A percentile compares a stretch with the other conserved stretches of the same genome.
Evolutionary conservation across 2,797 vertebrate species (phyloP).

Genomic region (Helostoma temminkii): DNA sequence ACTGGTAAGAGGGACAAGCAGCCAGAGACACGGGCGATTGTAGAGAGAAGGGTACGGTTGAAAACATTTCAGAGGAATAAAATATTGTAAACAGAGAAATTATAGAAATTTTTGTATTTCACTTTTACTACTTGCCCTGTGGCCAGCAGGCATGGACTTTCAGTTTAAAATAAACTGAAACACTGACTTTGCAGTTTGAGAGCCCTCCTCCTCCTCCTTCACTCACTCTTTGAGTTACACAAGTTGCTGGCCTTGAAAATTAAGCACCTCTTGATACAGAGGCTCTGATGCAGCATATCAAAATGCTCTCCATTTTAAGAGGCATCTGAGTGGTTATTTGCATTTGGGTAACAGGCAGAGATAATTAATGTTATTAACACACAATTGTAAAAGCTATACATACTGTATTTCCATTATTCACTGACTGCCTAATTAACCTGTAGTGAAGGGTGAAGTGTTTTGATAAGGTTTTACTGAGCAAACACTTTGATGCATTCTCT

Average conservation of each 20-base stretch:
- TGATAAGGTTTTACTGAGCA: constrained; percentile 25
- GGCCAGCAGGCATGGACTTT: constrained; percentile 31
- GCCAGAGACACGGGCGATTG: constrained; percentile 16
- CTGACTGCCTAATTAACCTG: constrained; percentile 51
- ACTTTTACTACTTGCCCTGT: constrained; percentile 29
- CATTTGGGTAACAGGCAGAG: constrained; percentile 4
- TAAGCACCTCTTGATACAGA: constrained; percentile 44
- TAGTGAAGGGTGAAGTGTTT: constrained; percentile 40
- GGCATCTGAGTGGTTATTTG: constrained; percentile 18
- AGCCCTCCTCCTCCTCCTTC: constrained; percentile 38
- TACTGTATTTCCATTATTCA: constrained; percentile 24
- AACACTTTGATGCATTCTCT: constrained; percentile 22
- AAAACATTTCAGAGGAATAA: constrained; percentile 49
- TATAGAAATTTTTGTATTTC: constrained; percentile 27
- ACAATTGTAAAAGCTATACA: constrained; percentile 13
- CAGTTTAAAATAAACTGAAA: constrained; percentile 45
- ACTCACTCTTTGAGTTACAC: constrained; percentile 34
- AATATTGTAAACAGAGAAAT: constrained; percentile 37
- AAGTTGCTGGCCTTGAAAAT: constrained; percentile 54
- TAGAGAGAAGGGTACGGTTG: constrained; percentile 20
- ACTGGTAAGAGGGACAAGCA: constrained; percentile 36
- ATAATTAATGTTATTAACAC: constrained; percentile 36
- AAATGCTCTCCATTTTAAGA: constrained; percentile 36
- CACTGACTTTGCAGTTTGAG: constrained; percentile 51
- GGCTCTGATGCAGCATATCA: constrained; percentile 42